A percentile compares a stretch with the other conserved stretches of the same genome.
Conservation (phyloP, 1,140 invertebrate species). For the Arion vulgaris region DNA sequence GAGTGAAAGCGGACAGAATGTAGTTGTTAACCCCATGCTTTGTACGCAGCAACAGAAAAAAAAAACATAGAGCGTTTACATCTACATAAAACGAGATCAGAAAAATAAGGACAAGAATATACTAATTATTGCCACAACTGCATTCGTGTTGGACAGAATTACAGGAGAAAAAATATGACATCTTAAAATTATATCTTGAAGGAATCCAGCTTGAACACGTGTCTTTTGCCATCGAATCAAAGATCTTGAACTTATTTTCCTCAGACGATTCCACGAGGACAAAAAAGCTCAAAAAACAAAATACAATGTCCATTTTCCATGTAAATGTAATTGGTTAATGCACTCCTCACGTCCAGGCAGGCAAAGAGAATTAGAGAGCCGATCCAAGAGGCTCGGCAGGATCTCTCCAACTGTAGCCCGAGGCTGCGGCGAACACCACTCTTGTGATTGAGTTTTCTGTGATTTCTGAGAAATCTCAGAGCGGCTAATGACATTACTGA, state of each 20-base stretch:
- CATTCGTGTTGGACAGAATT: too few species aligned
- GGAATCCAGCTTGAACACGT: neutral
- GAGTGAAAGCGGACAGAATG: too few species aligned
- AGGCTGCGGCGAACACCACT: conserved; percentile 21
- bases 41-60: too few species aligned
- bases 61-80: too few species aligned
- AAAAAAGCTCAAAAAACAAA: too few species aligned
- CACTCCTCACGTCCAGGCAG: conserved; percentile 1
- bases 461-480: conserved; percentile 41
- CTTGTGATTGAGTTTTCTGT: conserved; percentile 39
- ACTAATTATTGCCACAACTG: too few species aligned
- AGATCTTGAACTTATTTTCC: neutral
- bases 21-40: too few species aligned
- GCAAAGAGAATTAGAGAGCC: conserved; percentile 12
- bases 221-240: neutral
- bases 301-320: neutral
- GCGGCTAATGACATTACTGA: conserved; percentile 40
- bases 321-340: conserved; percentile 36
- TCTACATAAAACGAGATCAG: too few species aligned
- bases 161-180: too few species aligned
- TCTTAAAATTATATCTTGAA: too few species aligned
- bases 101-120: too few species aligned
- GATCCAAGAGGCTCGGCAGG: neutral
- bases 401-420: conserved; percentile 11
- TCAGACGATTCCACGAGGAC: too few species aligned